phyloP scores from a whole-genome alignment of 2,888 invertebrate species.

The Tuberolachnus salignus region DNA sequence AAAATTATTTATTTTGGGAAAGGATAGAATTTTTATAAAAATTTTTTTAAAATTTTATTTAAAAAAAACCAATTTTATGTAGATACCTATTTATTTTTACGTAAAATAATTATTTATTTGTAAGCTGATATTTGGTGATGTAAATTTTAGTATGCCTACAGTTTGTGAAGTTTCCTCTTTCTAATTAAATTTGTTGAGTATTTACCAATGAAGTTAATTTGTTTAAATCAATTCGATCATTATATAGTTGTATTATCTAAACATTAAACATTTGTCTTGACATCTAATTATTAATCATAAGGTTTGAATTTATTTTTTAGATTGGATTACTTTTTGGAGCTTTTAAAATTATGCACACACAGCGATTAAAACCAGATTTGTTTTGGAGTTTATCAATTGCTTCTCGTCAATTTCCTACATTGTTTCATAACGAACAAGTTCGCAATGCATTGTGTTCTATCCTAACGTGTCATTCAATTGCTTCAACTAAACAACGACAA shows the following conservation, averaged over 20 bases:
- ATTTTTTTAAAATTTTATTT: too few relatives aligned
- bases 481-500: slow-evolving; percentile 58
- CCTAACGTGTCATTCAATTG: slow-evolving; percentile 72
- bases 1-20: too few relatives aligned
- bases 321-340: slow-evolving; percentile 83
- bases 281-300: too few relatives aligned
- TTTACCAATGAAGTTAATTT: neutral
- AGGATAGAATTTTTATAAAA: too few relatives aligned
- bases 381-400: slow-evolving; percentile 77
- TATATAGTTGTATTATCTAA: neutral
- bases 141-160: too few relatives aligned
- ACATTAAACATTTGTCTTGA: neutral
- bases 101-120: neutral
- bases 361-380: slow-evolving; percentile 83
- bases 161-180: too few relatives aligned
- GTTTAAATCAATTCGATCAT: neutral
- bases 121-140: neutral
- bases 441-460: slow-evolving; percentile 80
- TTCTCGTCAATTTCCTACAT: slow-evolving; percentile 77
- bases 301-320: slow-evolving; percentile 62
- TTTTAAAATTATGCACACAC: slow-evolving; percentile 78
- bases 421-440: slow-evolving; percentile 78
- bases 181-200: too few relatives aligned
- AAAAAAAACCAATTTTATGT: too few relatives aligned
- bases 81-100: neutral